phyloP scores from a whole-genome alignment of 1,140 invertebrate genomes.

The Drosophila tsacasi region DNA sequence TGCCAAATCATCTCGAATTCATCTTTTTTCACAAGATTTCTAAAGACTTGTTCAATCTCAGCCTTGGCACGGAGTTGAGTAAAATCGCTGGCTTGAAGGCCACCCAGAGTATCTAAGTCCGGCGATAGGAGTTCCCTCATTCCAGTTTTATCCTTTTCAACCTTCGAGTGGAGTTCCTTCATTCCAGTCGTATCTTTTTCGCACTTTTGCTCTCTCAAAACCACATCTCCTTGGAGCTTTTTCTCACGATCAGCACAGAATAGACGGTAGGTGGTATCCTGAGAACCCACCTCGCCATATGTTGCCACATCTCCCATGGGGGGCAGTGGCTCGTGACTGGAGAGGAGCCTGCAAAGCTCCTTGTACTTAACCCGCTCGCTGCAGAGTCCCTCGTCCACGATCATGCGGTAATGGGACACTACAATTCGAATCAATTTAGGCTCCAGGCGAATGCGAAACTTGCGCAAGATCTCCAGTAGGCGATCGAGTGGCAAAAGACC shows the following conservation, averaged over 20 bases:
- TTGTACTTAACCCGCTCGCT: conserved; percentile 60
- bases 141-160: neutral
- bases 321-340: conserved; percentile 59
- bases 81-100: conserved; percentile 54
- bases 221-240: neutral
- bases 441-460: conserved; percentile 45
- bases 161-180: conserved; percentile 44
- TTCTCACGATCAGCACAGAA: conserved; percentile 61
- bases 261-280: conserved; percentile 66
- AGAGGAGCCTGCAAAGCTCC: conserved; percentile 55
- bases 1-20: conserved; percentile 63
- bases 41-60: conserved; percentile 56
- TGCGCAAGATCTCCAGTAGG: conserved; percentile 52
- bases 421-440: conserved; percentile 45
- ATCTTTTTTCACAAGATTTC: conserved; percentile 28
- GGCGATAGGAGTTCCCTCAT: conserved; percentile 57
- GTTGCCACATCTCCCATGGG: conserved; percentile 35
- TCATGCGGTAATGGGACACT: conserved; percentile 47
- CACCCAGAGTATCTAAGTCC: conserved; percentile 31
- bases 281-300: conserved; percentile 26
- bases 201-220: neutral
- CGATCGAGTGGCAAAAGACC: conserved; percentile 39
- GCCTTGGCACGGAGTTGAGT: conserved; percentile 43
- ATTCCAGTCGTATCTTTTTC: conserved; percentile 6
- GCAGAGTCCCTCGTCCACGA: conserved; percentile 48